Evolutionary conservation across 2,113 vertebrate genomes (phyloP).

Genomic region (Harpagus bidentatus): DNA sequence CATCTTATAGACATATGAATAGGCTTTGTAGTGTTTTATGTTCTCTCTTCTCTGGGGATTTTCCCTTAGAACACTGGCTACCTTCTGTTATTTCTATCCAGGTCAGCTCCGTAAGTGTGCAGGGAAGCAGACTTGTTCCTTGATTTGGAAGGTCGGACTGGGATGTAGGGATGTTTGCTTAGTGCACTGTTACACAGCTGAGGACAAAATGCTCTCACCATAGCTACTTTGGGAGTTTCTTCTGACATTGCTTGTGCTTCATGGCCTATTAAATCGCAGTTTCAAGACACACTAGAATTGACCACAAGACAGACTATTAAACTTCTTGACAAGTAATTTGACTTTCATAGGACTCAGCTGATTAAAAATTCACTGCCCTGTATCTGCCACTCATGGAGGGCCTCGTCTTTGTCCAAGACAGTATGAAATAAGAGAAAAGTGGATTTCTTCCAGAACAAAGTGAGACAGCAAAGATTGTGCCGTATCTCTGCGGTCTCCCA

Average conservation of each 20-base stretch:
- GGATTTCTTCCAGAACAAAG: not conserved
- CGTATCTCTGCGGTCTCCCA: not conserved
- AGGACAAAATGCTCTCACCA: not conserved
- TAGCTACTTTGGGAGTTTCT: not conserved
- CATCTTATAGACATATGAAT: accelerated
- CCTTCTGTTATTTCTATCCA: not conserved
- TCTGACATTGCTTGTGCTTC: not conserved
- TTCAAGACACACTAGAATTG: not conserved
- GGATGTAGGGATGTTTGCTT: not conserved
- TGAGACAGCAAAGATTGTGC: not conserved
- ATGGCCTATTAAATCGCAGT: not conserved
- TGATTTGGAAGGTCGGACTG: not conserved
- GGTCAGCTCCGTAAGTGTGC: accelerated
- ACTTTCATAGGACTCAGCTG: not conserved
- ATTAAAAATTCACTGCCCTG: not conserved
- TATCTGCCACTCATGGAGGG: not conserved
- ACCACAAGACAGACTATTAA: not conserved
- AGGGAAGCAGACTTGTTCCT: not conserved
- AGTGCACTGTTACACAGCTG: not conserved
- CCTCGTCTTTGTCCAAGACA: not conserved
- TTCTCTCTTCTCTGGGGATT: not conserved
- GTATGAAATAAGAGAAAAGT: not conserved
- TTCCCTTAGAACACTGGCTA: not conserved
- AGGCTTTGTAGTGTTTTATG: not conserved
- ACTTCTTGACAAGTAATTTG: not conserved